Conservation (phyloP, 2,113 vertebrate genomes). For the Chamaetylas fuelleborni region DNA sequence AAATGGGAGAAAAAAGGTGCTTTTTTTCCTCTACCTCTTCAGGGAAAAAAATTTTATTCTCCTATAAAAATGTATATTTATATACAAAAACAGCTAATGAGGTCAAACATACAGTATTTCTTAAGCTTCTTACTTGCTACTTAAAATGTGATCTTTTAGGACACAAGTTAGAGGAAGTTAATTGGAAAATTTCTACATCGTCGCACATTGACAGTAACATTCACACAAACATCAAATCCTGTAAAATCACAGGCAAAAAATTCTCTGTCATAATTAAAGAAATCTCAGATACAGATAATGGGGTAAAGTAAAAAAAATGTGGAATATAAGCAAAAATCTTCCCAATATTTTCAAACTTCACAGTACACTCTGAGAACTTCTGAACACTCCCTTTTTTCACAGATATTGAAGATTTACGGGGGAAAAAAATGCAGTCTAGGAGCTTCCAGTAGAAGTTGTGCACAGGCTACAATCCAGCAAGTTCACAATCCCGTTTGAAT, state of each 20-base stretch:
- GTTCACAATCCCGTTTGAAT: conserved; percentile 34
- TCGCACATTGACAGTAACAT: neutral
- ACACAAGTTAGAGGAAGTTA: neutral
- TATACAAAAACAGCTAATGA: neutral
- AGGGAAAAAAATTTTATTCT: neutral
- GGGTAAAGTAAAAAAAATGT: neutral
- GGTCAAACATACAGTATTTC: neutral
- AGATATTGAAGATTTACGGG: neutral
- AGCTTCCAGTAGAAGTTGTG: conserved; percentile 32
- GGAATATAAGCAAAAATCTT: neutral
- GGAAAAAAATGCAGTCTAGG: neutral
- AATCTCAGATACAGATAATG: neutral
- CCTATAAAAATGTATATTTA: neutral
- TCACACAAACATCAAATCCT: neutral
- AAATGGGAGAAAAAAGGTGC: neutral
- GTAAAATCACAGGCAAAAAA: neutral
- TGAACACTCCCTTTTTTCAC: neutral
- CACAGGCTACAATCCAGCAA: conserved; percentile 6
- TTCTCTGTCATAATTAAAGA: neutral
- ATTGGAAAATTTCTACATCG: neutral
- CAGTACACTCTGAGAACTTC: neutral
- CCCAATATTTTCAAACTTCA: neutral
- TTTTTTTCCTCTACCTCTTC: neutral
- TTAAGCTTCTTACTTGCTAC: neutral
- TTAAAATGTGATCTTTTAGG: neutral